phyloP scores from a whole-genome alignment of 1,140 invertebrate genomes.

The Papilio glaucus region DNA sequence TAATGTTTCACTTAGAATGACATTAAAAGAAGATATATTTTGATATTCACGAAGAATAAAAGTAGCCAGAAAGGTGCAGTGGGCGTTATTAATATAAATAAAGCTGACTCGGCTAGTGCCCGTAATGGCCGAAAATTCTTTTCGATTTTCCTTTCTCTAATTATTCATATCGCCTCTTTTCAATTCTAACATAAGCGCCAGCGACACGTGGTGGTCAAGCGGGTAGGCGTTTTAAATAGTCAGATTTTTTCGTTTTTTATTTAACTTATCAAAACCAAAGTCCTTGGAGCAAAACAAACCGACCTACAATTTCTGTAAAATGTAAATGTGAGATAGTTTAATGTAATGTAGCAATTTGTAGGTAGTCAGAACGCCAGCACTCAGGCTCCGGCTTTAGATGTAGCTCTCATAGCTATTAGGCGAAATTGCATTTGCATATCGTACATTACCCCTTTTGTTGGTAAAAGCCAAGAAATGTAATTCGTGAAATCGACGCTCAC shows the following conservation, averaged over 20 bases:
- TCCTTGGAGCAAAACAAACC: neutral
- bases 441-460: slow-evolving; percentile 37
- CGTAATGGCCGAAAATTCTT: too few species aligned
- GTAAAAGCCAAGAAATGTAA: neutral
- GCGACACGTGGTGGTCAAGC: too few species aligned
- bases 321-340: neutral
- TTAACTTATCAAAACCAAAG: neutral
- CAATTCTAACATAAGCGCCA: too few species aligned
- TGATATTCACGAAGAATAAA: too few species aligned
- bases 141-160: too few species aligned
- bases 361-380: slow-evolving; percentile 41
- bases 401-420: slow-evolving; percentile 61
- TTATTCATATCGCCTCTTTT: too few species aligned
- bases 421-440: slow-evolving; percentile 80
- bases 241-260: neutral
- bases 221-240: too few species aligned
- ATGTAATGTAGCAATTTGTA: slow-evolving; percentile 16
- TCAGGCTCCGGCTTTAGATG: slow-evolving; percentile 51
- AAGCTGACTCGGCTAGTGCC: too few species aligned
- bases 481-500: neutral
- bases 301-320: neutral
- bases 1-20: neutral
- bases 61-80: too few species aligned
- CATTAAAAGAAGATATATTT: too few species aligned
- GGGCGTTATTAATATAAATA: too few species aligned